phyloP scores from a whole-genome alignment of 2,888 invertebrate species.

The Hypolimnas misippus region DNA sequence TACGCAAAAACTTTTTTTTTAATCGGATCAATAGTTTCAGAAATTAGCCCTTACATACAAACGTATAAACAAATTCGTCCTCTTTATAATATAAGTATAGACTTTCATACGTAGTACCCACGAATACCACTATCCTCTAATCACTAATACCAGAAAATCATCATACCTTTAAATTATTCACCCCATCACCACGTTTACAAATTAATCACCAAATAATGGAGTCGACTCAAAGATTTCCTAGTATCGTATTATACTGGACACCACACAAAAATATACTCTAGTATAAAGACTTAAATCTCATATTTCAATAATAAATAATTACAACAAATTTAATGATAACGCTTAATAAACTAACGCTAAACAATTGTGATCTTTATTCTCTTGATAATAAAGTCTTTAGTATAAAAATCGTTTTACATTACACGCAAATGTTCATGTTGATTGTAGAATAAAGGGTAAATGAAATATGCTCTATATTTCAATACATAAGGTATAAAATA shows the following conservation, averaged over 20 bases:
- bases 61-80: too few species aligned
- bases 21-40: too few species aligned
- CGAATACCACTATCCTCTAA: background rate
- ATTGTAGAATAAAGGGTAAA: slow-evolving; percentile 5
- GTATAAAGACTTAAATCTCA: background rate
- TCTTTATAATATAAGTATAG: too few species aligned
- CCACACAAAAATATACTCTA: slow-evolving; percentile 18
- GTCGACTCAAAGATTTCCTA: slow-evolving; percentile 33
- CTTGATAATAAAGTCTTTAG: background rate
- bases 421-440: background rate
- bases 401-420: background rate
- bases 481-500: slow-evolving; percentile 24
- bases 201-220: slow-evolving; percentile 55
- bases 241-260: slow-evolving; percentile 19
- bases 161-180: slow-evolving; percentile 22
- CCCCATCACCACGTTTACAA: slow-evolving; percentile 50
- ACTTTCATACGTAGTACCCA: too few species aligned
- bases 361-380: background rate
- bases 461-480: slow-evolving; percentile 4
- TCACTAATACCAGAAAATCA: slow-evolving; percentile 8
- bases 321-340: background rate
- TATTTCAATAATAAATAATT: background rate
- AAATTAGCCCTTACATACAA: too few species aligned
- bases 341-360: background rate
- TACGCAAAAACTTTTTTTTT: too few species aligned